Evolutionary conservation across 2,888 invertebrate species (phyloP).

Genomic region (Mythimna vitellina): DNA sequence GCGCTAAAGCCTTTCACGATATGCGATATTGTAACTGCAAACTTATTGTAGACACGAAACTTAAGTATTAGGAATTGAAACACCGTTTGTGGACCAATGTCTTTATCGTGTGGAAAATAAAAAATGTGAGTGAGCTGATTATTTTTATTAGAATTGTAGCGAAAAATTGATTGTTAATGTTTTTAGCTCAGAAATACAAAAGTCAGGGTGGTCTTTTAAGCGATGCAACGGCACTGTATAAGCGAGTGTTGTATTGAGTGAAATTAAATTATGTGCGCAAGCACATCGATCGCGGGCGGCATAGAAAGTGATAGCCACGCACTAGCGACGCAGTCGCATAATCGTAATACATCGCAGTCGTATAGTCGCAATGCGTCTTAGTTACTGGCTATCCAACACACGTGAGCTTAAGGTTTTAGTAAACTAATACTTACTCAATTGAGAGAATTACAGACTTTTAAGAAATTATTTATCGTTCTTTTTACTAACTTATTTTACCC

Average conservation of each 20-base stretch:
- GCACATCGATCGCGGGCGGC: conserved; percentile 60
- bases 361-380: not conserved
- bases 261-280: conserved; percentile 64
- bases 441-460: not conserved
- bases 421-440: not conserved
- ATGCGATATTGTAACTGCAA: not conserved
- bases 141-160: not conserved
- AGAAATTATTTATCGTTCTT: too few relatives aligned
- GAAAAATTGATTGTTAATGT: not conserved
- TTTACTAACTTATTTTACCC: too few relatives aligned
- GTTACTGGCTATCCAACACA: not conserved
- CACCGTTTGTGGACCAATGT: not conserved
- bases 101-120: not conserved
- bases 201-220: conserved; percentile 11
- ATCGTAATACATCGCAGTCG: not conserved
- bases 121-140: not conserved
- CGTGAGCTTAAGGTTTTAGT: conserved; percentile 3
- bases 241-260: conserved; percentile 9
- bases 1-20: conserved; percentile 2
- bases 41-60: not conserved
- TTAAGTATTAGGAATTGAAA: not conserved
- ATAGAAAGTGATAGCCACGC: conserved; percentile 70
- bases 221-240: not conserved
- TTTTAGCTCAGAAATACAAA: not conserved
- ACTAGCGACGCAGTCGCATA: not conserved